A percentile compares a stretch with the other conserved stretches of the same genome.
Evolutionary conservation across 2,888 invertebrate species (phyloP).

Genomic region (Mesopsocus fuscifrons): DNA sequence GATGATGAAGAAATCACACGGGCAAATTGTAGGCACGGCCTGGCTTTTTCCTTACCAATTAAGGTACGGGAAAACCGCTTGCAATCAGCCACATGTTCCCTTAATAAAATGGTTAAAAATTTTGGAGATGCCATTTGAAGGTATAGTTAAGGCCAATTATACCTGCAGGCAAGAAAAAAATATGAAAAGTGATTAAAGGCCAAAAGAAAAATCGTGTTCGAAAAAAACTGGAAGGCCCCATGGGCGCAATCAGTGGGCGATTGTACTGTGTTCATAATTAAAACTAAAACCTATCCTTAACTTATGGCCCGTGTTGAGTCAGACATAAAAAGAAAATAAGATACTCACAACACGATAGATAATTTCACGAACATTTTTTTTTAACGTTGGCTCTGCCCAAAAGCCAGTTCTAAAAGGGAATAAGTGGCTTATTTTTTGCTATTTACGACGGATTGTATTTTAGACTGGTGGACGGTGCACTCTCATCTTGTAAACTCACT

Average conservation of each 20-base stretch:
- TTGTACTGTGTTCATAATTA: slow-evolving; percentile 5
- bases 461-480: neutral
- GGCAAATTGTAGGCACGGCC: too few species aligned
- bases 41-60: too few species aligned
- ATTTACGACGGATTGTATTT: neutral
- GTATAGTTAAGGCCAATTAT: too few species aligned
- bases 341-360: slow-evolving; percentile 4
- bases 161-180: neutral
- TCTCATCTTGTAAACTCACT: too few species aligned
- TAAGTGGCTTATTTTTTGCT: neutral
- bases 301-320: neutral
- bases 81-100: too few species aligned
- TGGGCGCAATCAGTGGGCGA: slow-evolving; percentile 6
- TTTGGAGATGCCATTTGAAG: too few species aligned
- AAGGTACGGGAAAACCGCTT: too few species aligned
- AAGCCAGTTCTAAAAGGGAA: neutral
- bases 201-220: neutral
- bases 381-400: neutral
- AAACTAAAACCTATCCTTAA: neutral
- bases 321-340: slow-evolving; percentile 6
- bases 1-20: too few species aligned
- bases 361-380: slow-evolving; percentile 5
- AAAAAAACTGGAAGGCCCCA: slow-evolving; percentile 4
- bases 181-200: neutral
- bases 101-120: too few species aligned